Evolutionary conservation across 2,113 vertebrate genomes (phyloP).

Genomic region (Seriola aureovittata): DNA sequence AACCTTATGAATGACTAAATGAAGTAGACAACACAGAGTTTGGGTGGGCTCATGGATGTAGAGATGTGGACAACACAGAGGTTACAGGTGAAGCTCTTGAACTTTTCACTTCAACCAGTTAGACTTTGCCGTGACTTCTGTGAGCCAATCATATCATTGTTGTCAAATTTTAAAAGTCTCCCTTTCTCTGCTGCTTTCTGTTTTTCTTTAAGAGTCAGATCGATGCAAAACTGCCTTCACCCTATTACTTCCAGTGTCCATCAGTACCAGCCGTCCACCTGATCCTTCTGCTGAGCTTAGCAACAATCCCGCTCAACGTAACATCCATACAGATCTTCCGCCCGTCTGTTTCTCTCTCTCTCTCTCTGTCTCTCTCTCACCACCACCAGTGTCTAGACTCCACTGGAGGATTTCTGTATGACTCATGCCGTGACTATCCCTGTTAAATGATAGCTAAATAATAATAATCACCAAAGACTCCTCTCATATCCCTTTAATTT

Average conservation of each 20-base stretch:
- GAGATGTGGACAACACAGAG: neutral
- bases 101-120: too few relatives aligned
- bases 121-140: too few relatives aligned
- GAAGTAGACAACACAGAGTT: too few relatives aligned
- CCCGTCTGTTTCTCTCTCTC: neutral
- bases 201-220: neutral
- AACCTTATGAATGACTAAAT: too few relatives aligned
- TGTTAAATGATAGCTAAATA: neutral
- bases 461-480: neutral
- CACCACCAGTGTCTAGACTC: neutral
- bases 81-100: neutral
- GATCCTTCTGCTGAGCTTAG: neutral
- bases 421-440: neutral
- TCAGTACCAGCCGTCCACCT: neutral
- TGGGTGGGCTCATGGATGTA: too few relatives aligned
- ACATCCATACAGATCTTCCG: neutral
- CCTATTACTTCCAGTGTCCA: neutral
- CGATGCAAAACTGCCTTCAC: neutral
- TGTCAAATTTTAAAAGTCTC: too few relatives aligned
- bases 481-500: neutral
- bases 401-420: neutral
- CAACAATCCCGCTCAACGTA: neutral
- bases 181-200: neutral
- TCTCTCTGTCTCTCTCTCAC: neutral
- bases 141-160: too few relatives aligned